Base-by-base conservation (phyloP, 2,797 vertebrate genomes). In the Clarias pachynema region DNA sequence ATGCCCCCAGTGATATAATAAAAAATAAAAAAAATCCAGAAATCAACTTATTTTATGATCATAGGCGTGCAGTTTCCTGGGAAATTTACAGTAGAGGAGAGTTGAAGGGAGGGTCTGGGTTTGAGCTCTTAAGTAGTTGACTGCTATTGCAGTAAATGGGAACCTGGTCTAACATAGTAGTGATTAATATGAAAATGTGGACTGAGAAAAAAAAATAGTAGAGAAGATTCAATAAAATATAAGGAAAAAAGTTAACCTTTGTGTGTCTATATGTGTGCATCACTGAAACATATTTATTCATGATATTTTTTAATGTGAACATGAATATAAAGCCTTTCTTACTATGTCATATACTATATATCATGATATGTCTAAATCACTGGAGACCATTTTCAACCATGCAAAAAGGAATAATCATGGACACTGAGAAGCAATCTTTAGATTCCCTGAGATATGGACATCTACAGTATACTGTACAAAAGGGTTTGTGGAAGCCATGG, bases 131-230 rank as follows among this genome's bases (percentile, higher is more conserved):
- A 91, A 93, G 95, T 96, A 95, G 95, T 93, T 93, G 92, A 95
- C 95, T 95, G 95, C 95, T 93, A 95, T 94, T 95, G 94, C 94
- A 95, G 95, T 95, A 37, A 94, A 94, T 93, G 95, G 93, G 93
- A 94, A 95, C 92, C 92, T 94, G 93, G 95, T 92, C 94, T 96
- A 96, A 96, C 94, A 95, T 95, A 94, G 95, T 96, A 95, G 95
- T 96, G 94, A 96, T 93, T 96, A 95, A 96, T 96, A 96, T 95
- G 93, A 95, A 94, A 95, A 93, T 94, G 95, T 95, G 94, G 93
- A 94, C 93, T 95, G 92, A 95, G 91, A 84, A 89, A 92, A 87
- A 49, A 92, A 94, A 89, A 92, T 92, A 94, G 93, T 95, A 95
- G 95, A 94, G 91, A 94, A 94, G 93, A 95, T 87, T 88, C 84